phyloP scores from a whole-genome alignment of 2,797 vertebrate species.

The Sebastes hopkinsi region DNA sequence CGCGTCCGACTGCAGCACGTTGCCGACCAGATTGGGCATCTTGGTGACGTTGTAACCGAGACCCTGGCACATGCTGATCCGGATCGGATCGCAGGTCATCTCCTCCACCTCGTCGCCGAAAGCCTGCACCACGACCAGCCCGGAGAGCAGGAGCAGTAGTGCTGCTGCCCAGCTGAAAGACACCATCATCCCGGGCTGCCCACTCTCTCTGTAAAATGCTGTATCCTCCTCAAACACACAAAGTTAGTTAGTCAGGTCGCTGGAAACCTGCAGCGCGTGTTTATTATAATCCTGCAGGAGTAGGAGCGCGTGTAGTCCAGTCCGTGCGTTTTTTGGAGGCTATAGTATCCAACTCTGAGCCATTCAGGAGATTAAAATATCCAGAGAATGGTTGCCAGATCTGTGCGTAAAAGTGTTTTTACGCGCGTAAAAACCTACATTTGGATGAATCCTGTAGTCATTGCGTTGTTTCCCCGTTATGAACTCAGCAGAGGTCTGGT shows the following conservation, averaged over 20 bases:
- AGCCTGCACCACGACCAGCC: conserved; percentile 68
- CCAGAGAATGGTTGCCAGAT: conserved; percentile 25
- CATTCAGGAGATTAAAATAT: conserved; percentile 39
- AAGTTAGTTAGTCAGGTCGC: background rate
- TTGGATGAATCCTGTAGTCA: conserved; percentile 11
- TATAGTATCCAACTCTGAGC: conserved; percentile 39
- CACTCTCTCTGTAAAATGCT: background rate
- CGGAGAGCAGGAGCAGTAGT: conserved; percentile 52
- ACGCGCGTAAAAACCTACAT: background rate
- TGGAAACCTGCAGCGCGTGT: conserved; percentile 35
- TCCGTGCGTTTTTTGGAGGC: conserved; percentile 41
- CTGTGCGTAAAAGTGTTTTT: background rate
- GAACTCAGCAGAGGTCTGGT: conserved; percentile 15
- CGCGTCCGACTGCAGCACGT: conserved; percentile 96
- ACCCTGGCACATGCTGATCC: conserved; percentile 98
- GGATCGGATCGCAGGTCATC: conserved; percentile 95
- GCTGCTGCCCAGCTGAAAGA: conserved; percentile 41
- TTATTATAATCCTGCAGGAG: conserved; percentile 39
- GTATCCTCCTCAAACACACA: background rate
- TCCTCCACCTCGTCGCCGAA: conserved; percentile 93
- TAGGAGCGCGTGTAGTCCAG: conserved; percentile 30
- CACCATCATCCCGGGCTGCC: conserved; percentile 44
- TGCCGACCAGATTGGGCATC: conserved; percentile 98
- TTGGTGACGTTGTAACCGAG: conserved; percentile 98
- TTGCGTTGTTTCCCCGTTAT: background rate